Evolutionary conservation across 2,888 invertebrate species (phyloP), one percentile per base, ranked within the genome.

Genomic region (Clitarchus hookeri): DNA sequence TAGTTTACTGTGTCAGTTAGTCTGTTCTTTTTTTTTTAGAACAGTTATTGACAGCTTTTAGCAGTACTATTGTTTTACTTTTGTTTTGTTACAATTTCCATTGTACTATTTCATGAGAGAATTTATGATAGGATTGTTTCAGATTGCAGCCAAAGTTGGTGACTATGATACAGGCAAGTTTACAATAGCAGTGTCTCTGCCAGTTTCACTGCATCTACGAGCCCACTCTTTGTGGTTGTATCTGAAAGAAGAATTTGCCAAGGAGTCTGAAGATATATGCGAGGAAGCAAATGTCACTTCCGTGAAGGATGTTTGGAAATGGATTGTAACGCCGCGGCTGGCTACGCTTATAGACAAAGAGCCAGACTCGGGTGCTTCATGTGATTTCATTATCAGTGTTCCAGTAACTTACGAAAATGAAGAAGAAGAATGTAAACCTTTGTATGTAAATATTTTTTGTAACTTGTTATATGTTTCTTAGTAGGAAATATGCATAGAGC

Each of bases 291-390:
- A 77, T 79, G 86, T 88, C 26, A 85, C 84, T 6, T 92, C 95
- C 0, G 90, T 96, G 0, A 98, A 97, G 90, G 96, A 97, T 90
- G 95, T 95, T 0, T 97, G 96, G 94, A 97, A 97, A 91, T 94
- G 95, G 92, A 93, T 78, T 26, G 93, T 95, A 85, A 95, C 95
- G 85, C 92, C 93, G 0, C 91, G 91, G 85, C 91, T 97, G 36
- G 94, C 94, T 25, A 87, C 91, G 23, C 90, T 91, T 84, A 91
- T 95, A 0, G 91, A 91, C 23, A 94, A 94, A 90, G 90, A 91
- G 23, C 92, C 94, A 88, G 94, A 95, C 88, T 93, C 93, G 16
- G 93, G 94, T 0, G 92, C 93, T 12, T 91, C 92, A 12, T 93
- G 94, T 8, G 93, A 94, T 53, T 93, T 96, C 87, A 92, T 94